These are phyloP conservation scores for Calypte anna DNA, from an alignment of 2,113 vertebrate species.

Conservation along the genomic window DNA sequence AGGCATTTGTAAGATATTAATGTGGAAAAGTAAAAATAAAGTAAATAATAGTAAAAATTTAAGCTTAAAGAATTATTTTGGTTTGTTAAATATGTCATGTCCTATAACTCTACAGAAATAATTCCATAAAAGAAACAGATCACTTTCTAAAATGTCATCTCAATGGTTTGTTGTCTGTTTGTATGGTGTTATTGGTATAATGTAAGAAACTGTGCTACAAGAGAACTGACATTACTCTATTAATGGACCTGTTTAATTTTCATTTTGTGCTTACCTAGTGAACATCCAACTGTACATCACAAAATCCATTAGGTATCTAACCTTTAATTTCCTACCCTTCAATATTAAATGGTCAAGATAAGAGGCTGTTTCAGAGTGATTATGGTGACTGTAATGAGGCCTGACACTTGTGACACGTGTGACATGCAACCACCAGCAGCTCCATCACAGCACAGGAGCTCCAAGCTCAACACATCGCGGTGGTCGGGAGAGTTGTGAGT, in stretches of 20 bases:
- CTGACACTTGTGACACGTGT: conserved; percentile 93
- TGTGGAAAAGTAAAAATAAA: neutral
- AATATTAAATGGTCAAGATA: conserved; percentile 69
- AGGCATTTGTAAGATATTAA: neutral
- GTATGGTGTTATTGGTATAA: neutral
- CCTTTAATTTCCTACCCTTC: conserved; percentile 63
- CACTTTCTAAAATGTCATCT: neutral
- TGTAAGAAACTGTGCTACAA: neutral
- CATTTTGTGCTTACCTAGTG: neutral
- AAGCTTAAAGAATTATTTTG: conserved; percentile 2
- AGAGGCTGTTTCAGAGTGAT: conserved; percentile 74
- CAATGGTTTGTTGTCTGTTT: neutral
- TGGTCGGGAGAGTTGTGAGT: conserved; percentile 83
- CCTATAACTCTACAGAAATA: neutral
- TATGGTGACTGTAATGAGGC: conserved; percentile 86
- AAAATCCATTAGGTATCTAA: conserved; percentile 67
- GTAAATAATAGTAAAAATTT: neutral
- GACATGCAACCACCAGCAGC: conserved; percentile 87
- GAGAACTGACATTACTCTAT: neutral
- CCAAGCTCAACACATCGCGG: conserved; percentile 82
- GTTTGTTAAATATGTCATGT: neutral
- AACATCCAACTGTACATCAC: conserved; percentile 37
- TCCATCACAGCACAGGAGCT: conserved; percentile 85
- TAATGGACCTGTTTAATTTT: conserved; percentile 4
- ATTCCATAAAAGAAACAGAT: neutral